A percentile compares a stretch with the other conserved stretches of the same genome.
phyloP scores from a whole-genome alignment of 2,888 invertebrate genomes.

The Lasioglossum villosulum region DNA sequence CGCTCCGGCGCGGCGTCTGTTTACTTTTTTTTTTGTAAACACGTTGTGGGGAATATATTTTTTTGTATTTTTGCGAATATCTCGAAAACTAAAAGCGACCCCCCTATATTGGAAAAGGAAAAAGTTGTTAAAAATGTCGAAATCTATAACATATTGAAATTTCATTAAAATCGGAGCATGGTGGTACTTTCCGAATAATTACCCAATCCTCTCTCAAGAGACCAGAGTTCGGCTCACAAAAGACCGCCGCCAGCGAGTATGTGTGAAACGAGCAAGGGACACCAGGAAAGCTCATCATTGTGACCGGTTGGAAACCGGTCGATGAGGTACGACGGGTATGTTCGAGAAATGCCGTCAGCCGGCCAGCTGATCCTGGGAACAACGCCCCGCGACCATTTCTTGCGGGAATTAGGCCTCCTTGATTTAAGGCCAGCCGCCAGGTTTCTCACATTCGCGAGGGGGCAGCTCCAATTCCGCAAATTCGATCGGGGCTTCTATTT shows the following conservation, averaged over 20 bases:
- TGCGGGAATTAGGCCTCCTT: conserved; percentile 83
- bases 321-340: conserved; percentile 82
- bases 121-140: too few relatives aligned
- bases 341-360: conserved; percentile 81
- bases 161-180: too few relatives aligned
- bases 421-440: conserved; percentile 81
- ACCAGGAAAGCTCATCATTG: conserved; percentile 66
- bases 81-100: too few relatives aligned
- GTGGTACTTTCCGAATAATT: too few relatives aligned
- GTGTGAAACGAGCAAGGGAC: conserved; percentile 41
- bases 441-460: conserved; percentile 80
- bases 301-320: conserved; percentile 76
- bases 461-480: conserved; percentile 68
- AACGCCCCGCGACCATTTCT: conserved; percentile 81
- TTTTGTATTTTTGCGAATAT: too few relatives aligned
- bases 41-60: too few relatives aligned
- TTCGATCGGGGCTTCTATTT: conserved; percentile 66
- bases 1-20: too few relatives aligned
- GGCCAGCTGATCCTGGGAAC: conserved; percentile 84
- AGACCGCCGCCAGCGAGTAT: conserved; percentile 7
- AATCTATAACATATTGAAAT: too few relatives aligned
- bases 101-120: too few relatives aligned
- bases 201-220: conserved; percentile 5
- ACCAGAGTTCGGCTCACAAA: conserved; percentile 1
- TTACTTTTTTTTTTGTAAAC: too few relatives aligned